Evolutionary conservation across 1,140 invertebrate species (phyloP).

Genomic region (Leucophenga varia): DNA sequence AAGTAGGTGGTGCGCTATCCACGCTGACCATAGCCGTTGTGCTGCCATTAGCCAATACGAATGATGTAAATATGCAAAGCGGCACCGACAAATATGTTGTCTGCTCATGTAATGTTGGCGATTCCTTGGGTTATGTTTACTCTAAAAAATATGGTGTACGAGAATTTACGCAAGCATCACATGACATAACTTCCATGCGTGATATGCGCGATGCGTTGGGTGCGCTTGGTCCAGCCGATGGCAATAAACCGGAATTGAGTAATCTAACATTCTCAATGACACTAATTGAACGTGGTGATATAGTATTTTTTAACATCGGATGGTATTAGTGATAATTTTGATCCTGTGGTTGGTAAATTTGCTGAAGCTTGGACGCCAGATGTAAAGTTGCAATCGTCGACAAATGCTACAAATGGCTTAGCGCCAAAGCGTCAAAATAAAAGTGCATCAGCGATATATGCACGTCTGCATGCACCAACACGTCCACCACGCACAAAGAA

Average conservation of each 20-base stretch:
- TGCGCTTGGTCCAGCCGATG: conserved; percentile 86
- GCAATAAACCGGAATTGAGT: conserved; percentile 83
- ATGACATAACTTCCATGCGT: conserved; percentile 83
- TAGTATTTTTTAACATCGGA: conserved; percentile 89
- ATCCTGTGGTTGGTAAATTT: conserved; percentile 92
- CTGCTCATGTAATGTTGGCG: conserved; percentile 90
- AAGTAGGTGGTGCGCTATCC: conserved; percentile 83
- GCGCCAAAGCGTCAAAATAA: conserved; percentile 54
- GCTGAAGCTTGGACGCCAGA: conserved; percentile 60
- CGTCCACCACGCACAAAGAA: conserved; percentile 39
- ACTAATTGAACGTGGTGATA: conserved; percentile 78
- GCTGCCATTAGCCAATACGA: conserved; percentile 62
- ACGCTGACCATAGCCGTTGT: conserved; percentile 81
- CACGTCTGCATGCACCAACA: conserved; percentile 34
- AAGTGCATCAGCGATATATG: conserved; percentile 47
- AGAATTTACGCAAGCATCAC: conserved; percentile 81
- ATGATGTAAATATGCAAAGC: conserved; percentile 15
- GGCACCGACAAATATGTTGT: conserved; percentile 67
- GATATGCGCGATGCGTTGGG: conserved; percentile 92
- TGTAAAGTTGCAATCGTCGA: conserved; percentile 35
- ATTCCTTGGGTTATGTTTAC: conserved; percentile 87
- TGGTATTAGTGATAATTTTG: conserved; percentile 92
- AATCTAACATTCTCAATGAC: conserved; percentile 90
- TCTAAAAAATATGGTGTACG: conserved; percentile 73
- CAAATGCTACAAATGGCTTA: conserved; percentile 13